Evolutionary conservation across 1,140 invertebrate species (phyloP), one percentile per base, ranked within the genome.

Genomic region (Drosophila pseudoobscura): DNA sequence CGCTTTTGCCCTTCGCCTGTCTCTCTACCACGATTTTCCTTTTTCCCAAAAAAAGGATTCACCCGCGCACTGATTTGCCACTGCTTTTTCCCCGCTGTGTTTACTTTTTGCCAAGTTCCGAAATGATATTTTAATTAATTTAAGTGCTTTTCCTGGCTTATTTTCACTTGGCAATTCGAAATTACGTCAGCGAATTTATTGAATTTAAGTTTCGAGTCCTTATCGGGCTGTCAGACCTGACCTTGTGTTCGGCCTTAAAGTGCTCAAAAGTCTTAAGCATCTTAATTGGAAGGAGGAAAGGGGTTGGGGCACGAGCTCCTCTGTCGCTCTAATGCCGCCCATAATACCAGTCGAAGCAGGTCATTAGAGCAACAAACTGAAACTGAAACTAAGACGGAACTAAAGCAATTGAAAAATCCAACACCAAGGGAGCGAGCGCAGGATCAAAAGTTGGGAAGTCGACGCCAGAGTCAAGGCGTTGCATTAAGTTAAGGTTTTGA

Each of bases 401-500:
- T 39, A 39, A 13, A 13, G 35, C 35, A 39, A 85, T 85, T 85
- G 82, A 87, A 85, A 85, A 88, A 87, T 75, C 63, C 61, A 64
- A 85, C 83, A 82, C 83, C 64, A 35, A 29, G 17, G 41, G 51
- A 56, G 45, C 49, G 55, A 66, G 76, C 65, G 50, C 75, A 61
- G 72, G 72, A 75, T 82, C 72, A 58, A 66, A 65, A 87, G 69
- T 82, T 78, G 54, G 65, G 65, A 85, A 85, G 77, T 85, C 82
- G 55, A 77, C 63, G 64, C 61, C 50, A 50, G 54, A 74, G 77
- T 69, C 77, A 85, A 74, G 61, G 59, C 66, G 69, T 77, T 72
- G 83, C 72, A 85, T 88, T 85, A 82, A 87, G 74, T 85, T 85
- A 87, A 72, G 78, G 61, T 80, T 85, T 75, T 85, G 82, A 82